phyloP scores from a whole-genome alignment of 2,113 vertebrate species.

The Paracanthobrama guichenoti region DNA sequence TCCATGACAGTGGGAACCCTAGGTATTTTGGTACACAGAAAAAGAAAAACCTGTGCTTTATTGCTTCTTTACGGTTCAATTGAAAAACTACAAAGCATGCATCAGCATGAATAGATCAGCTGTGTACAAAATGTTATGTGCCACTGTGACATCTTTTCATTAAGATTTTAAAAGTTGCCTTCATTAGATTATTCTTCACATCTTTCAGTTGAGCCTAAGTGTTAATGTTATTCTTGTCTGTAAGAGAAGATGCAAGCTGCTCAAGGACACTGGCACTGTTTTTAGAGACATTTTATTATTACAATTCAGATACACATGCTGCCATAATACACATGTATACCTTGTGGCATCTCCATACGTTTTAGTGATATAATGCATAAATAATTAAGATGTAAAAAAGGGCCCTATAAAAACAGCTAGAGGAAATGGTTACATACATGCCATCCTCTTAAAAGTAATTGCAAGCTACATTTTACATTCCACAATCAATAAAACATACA shows the following conservation, averaged over 20 bases:
- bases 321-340: constrained; percentile 5
- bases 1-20: neutral
- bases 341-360: neutral
- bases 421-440: neutral
- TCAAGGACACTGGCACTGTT: neutral
- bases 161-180: no score
- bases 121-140: neutral
- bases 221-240: no score
- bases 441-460: neutral
- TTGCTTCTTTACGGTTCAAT: neutral
- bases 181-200: no score
- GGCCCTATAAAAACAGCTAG: neutral
- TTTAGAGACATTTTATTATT: constrained; percentile 51
- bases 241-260: neutral
- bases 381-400: constrained; percentile 27
- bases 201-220: no score
- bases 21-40: neutral
- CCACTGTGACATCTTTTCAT: neutral
- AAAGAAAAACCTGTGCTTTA: neutral
- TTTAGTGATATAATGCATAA: constrained; percentile 53
- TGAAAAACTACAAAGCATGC: neutral
- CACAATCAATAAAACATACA: constrained; percentile 25
- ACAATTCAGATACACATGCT: constrained; percentile 31
- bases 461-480: constrained; percentile 15
- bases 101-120: neutral